These are phyloP conservation scores for Dysmachus trigonus DNA, from an alignment of 2,888 invertebrate genomes.

Conservation along the genomic window DNA sequence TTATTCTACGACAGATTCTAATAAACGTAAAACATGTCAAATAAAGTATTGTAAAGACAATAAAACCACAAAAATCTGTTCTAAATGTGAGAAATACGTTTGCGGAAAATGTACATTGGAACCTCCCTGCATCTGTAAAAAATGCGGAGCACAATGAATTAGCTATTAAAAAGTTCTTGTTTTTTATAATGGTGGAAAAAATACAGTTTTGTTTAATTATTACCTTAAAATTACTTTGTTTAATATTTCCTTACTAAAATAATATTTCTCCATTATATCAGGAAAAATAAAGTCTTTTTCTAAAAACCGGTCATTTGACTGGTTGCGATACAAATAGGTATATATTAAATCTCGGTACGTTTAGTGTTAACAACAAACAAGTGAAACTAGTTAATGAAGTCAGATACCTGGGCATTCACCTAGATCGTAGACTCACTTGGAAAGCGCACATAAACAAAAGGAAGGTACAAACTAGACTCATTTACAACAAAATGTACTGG, in stretches of 20 bases:
- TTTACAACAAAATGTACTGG: too few relatives aligned
- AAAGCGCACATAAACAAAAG: too few relatives aligned
- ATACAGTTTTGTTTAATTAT: neutral
- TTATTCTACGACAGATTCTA: constrained; percentile 43
- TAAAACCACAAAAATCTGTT: neutral
- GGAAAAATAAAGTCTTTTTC: neutral
- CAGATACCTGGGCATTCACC: too few relatives aligned
- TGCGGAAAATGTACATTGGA: neutral
- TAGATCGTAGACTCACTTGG: too few relatives aligned
- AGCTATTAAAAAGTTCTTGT: too few relatives aligned
- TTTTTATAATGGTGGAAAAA: neutral
- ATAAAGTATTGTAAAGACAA: constrained; percentile 30
- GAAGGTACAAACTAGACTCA: too few relatives aligned
- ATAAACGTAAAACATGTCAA: constrained; percentile 45
- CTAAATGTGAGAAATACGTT: constrained; percentile 1
- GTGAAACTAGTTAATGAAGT: too few relatives aligned
- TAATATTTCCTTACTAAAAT: neutral
- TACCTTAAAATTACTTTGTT: neutral
- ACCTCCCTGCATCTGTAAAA: constrained; percentile 1
- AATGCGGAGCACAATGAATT: neutral
- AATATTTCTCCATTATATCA: neutral
- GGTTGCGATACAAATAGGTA: neutral
- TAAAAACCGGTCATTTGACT: neutral
- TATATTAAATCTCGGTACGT: neutral
- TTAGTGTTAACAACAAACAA: neutral